These are phyloP conservation scores for Dermatemys mawii DNA, from an alignment of 2,113 vertebrate genomes.

Conservation along the genomic window DNA sequence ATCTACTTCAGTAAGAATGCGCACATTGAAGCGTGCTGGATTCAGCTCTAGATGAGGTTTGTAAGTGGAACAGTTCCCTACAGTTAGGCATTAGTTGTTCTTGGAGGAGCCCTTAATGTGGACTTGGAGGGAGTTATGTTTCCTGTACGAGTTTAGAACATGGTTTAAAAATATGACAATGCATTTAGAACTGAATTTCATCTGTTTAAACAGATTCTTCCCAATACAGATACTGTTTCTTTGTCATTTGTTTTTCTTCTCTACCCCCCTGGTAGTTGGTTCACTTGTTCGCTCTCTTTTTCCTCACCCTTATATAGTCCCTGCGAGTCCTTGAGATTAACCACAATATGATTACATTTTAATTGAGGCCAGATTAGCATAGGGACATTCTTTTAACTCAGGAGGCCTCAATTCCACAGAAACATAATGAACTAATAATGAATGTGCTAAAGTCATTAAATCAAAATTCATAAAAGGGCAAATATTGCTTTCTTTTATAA, in stretches of 20 bases:
- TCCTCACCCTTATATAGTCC: not conserved
- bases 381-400: conserved; percentile 70
- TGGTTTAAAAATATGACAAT: not conserved
- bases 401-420: conserved; percentile 72
- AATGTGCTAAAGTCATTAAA: conserved; percentile 72
- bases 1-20: fast-evolving
- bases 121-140: not conserved
- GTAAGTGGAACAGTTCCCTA: not conserved
- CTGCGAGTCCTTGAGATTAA: conserved; percentile 64
- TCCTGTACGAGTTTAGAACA: not conserved
- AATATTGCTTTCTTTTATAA: conserved; percentile 70
- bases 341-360: conserved; percentile 73
- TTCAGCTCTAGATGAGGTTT: not conserved
- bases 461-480: conserved; percentile 72
- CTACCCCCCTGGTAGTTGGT: fast-evolving
- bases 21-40: not conserved
- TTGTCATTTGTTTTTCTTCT: not conserved
- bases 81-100: not conserved
- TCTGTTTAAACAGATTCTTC: not conserved
- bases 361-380: conserved; percentile 71
- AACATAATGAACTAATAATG: conserved; percentile 75
- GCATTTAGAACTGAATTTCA: not conserved
- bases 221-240: not conserved
- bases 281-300: not conserved
- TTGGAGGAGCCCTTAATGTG: not conserved